These are phyloP conservation scores for Anguilla pacifica DNA, from an alignment of 2,797 vertebrate species.

Conservation along the genomic window DNA sequence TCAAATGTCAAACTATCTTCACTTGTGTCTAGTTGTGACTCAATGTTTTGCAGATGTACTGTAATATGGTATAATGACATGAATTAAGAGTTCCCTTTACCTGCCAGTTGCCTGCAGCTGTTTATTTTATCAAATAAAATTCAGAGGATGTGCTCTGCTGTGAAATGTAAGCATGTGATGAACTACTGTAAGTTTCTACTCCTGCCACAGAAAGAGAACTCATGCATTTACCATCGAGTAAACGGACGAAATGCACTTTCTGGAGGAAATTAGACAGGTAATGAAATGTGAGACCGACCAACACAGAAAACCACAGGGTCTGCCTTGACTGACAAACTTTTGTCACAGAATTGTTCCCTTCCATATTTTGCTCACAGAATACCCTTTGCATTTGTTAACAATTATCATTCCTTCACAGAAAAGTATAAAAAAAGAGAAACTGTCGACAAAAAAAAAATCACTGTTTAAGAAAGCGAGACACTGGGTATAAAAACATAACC, in stretches of 20 bases:
- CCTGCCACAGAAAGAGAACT: neutral
- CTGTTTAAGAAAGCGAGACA: constrained; percentile 62
- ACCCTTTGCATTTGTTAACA: neutral
- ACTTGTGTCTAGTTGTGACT: neutral
- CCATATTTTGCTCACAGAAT: neutral
- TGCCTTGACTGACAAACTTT: neutral
- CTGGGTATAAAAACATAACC: constrained; percentile 75
- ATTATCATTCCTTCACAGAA: neutral
- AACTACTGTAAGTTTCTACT: neutral
- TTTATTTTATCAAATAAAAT: constrained; percentile 12
- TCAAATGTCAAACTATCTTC: neutral
- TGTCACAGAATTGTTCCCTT: neutral
- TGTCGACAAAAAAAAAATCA: constrained; percentile 65
- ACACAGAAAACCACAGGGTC: neutral
- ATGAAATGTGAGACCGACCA: constrained; percentile 72
- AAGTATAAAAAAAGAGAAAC: neutral
- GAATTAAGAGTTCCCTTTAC: neutral
- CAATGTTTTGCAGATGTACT: constrained; percentile 14
- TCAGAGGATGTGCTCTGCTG: neutral
- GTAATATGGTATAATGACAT: constrained; percentile 28
- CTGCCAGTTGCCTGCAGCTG: neutral
- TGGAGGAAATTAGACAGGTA: constrained; percentile 57
- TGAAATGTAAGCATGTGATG: constrained; percentile 12
- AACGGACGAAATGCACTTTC: neutral
- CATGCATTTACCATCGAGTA: neutral